Conservation (phyloP, 1,140 invertebrate genomes). For the silkworm (Bombyx mori) region DNA sequence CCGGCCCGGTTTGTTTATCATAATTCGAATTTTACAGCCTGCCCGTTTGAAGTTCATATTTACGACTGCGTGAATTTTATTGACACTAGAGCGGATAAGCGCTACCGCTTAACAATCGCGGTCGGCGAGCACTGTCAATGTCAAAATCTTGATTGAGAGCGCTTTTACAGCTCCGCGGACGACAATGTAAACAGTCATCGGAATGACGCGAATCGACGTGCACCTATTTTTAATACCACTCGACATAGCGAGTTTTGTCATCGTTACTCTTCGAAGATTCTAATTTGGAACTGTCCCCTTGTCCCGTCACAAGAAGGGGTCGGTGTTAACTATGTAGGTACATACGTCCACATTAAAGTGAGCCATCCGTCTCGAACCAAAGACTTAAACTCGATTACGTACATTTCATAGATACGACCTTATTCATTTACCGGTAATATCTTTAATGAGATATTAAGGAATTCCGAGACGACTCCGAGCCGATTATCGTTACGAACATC, state of each 20-base stretch:
- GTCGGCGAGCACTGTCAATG: conserved; percentile 26
- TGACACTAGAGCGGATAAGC: conserved; percentile 27
- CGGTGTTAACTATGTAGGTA: conserved; percentile 4
- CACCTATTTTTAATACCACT: conserved; percentile 38
- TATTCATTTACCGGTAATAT: conserved; percentile 32
- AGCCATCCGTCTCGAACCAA: conserved; percentile 11
- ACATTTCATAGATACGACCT: conserved; percentile 24
- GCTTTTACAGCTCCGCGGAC: conserved; percentile 26
- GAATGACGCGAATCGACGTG: conserved; percentile 19
- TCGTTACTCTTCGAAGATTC: conserved; percentile 60
- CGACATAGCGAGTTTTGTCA: conserved; percentile 54
- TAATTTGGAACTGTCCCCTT: conserved; percentile 43
- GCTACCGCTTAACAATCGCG: conserved; percentile 24
- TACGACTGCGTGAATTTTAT: conserved; percentile 41
- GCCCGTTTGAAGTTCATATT: conserved; percentile 49
- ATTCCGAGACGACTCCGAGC: conserved; percentile 47
- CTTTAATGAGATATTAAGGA: conserved; percentile 66
- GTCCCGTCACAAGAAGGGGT: conserved; percentile 12
- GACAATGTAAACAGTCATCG: conserved; percentile 26
- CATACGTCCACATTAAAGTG: conserved; percentile 18
- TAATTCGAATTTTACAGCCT: conserved; percentile 53
- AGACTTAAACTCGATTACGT: conserved; percentile 30
- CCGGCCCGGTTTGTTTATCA: conserved; percentile 39
- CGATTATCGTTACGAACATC: conserved; percentile 62
- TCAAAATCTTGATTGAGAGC: conserved; percentile 35